Percentiles rank a stretch among this genome's conserved stretches.
phyloP scores from a whole-genome alignment of 92 coral and sea anemone genomes.

The Galaxea fascicularis region DNA sequence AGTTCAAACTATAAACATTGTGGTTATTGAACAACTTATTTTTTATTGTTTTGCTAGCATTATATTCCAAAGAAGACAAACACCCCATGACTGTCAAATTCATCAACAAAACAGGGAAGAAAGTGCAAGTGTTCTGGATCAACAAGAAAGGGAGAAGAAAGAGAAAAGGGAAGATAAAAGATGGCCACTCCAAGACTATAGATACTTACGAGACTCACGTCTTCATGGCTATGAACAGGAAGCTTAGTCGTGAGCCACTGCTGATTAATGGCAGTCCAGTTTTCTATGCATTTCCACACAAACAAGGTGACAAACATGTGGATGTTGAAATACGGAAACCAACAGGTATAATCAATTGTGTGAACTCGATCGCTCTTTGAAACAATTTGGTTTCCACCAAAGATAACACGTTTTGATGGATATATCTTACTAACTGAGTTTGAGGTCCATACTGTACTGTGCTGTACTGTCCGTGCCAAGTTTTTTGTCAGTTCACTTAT shows the following conservation, averaged over 20 bases:
- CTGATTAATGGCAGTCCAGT: slow-evolving; percentile 76
- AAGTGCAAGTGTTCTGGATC: slow-evolving; percentile 76
- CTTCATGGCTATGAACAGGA: slow-evolving; percentile 82
- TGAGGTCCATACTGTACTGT: too few relatives aligned
- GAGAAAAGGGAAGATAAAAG: slow-evolving; percentile 70
- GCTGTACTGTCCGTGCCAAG: too few relatives aligned
- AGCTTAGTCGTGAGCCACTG: slow-evolving; percentile 66
- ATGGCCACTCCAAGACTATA: slow-evolving; percentile 73
- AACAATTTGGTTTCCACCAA: too few relatives aligned
- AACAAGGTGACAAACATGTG: slow-evolving; percentile 64
- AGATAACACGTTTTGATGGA: too few relatives aligned
- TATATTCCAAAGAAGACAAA: slow-evolving; percentile 78
- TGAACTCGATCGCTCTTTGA: background rate
- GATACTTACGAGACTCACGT: slow-evolving; percentile 87
- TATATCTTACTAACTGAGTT: too few relatives aligned
- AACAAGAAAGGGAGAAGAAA: slow-evolving; percentile 84
- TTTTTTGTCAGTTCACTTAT: too few relatives aligned
- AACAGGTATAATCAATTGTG: slow-evolving; percentile 65
- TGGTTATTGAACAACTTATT: background rate
- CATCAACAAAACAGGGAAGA: slow-evolving; percentile 86
- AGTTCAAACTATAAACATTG: background rate
- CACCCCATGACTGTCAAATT: slow-evolving; percentile 85
- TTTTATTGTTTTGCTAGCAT: slow-evolving; percentile 51
- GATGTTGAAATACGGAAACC: slow-evolving; percentile 78
- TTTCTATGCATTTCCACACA: slow-evolving; percentile 77